A percentile compares a stretch with the other conserved stretches of the same genome.
Conservation (phyloP, 1,140 invertebrate genomes). For the Eufriesea mexicana region DNA sequence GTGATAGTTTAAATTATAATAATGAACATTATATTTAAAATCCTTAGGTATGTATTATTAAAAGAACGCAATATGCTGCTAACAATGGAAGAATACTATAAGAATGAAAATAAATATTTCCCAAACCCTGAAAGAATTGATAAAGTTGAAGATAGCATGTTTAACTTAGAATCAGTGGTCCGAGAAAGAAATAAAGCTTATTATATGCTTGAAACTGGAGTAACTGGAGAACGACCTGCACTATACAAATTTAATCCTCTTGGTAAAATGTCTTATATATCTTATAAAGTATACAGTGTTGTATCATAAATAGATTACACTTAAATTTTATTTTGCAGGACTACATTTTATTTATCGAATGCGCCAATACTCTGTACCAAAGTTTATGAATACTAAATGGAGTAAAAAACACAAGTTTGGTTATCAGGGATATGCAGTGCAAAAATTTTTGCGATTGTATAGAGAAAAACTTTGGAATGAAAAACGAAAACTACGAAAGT, state of each 20-base stretch:
- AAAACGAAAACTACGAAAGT: slow-evolving; percentile 84
- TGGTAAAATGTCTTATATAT: slow-evolving; percentile 79
- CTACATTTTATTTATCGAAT: slow-evolving; percentile 75
- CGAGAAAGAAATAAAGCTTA: slow-evolving; percentile 96
- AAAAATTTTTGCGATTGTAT: slow-evolving; percentile 85
- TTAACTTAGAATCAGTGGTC: slow-evolving; percentile 95
- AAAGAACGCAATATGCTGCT: slow-evolving; percentile 99
- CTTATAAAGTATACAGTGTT: slow-evolving; percentile 58
- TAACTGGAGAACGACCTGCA: slow-evolving; percentile 89
- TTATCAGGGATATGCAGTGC: slow-evolving; percentile 83
- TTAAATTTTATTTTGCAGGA: slow-evolving; percentile 70
- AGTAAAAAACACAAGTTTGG: slow-evolving; percentile 80
- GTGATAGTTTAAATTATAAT: not conserved
- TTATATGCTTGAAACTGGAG: slow-evolving; percentile 94
- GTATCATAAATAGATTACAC: not conserved
- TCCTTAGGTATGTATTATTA: slow-evolving; percentile 91
- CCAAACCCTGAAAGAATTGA: slow-evolving; percentile 97
- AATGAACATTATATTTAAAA: slow-evolving; percentile 35
- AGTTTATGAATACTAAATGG: slow-evolving; percentile 85
- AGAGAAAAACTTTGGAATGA: slow-evolving; percentile 85
- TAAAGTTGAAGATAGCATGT: slow-evolving; percentile 98
- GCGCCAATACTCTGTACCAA: slow-evolving; percentile 83
- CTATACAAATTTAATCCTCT: slow-evolving; percentile 84
- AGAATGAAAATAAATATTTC: slow-evolving; percentile 87
- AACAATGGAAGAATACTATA: slow-evolving; percentile 96